Evolutionary conservation across 2,797 vertebrate species (phyloP), one percentile per base, ranked within the genome.

Genomic region (Enteromius treurensis): DNA sequence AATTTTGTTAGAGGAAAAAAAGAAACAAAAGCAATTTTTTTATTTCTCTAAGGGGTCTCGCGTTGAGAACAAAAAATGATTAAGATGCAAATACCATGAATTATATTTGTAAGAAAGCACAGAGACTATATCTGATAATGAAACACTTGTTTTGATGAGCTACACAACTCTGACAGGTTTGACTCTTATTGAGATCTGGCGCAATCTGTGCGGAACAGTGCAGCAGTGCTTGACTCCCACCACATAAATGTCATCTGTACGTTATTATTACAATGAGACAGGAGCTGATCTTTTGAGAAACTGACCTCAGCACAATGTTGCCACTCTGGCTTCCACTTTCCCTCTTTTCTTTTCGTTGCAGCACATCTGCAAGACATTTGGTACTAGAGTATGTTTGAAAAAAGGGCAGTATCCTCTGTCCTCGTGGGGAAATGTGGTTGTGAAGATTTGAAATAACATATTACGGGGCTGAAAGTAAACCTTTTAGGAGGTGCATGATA

Each of bases 381-480:
- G 90, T 91, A 90, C 91, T 90, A 91, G 90, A 88, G 88, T 91
- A 87, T 88, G 88, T 90, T 89, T 87, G 87, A 86, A 90, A 90
- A 88, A 91, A 86, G 47, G 80, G 78, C 88, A 91, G 90, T 91
- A 92, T 91, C 89, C 92, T 86, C 90, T 91, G 92, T 92, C 90
- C 93, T 93, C 92, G 80, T 86, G 92, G 93, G 87, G 92, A 94
- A 93, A 93, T 94, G 93, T 90, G 93, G 93, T 92, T 86, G 85
- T 83, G 87, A 92, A 89, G 90, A 94, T 94, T 94, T 94, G 86
- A 94, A 94, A 94, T 93, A 94, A 94, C 93, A 94, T 93, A 93
- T 94, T 93, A 94, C 90, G 92, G 88, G 87, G 89, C 90, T 89
- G 91, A 92, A 92, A 93, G 92, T 95, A 94, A 94, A 95, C 92